Evolutionary conservation across 1,140 invertebrate species (phyloP).

Genomic region (Caerostris extrusa): DNA sequence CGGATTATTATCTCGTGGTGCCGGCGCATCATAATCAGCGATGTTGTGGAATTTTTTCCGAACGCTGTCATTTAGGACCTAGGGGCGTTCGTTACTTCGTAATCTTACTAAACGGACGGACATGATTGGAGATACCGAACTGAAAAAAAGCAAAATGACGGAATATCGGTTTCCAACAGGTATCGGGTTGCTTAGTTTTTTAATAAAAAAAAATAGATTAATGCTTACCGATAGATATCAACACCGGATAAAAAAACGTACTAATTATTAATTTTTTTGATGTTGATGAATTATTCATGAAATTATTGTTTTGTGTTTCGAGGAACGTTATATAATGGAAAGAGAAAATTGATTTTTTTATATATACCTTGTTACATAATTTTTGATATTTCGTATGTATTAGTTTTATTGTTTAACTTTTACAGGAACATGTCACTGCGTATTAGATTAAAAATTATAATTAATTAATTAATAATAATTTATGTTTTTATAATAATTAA

Average conservation of each 20-base stretch:
- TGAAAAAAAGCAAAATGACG: conserved; percentile 10
- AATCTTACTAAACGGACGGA: not conserved
- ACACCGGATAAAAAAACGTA: not conserved
- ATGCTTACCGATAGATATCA: not conserved
- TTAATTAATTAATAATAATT: no score
- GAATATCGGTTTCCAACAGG: conserved; percentile 13
- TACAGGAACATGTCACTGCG: no score
- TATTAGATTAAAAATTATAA: no score
- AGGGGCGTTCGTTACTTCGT: not conserved
- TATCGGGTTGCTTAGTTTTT: not conserved
- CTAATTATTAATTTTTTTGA: no score
- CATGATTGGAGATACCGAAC: not conserved
- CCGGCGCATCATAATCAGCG: conserved; percentile 37
- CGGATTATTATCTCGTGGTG: conserved; percentile 26
- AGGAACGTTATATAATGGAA: no score
- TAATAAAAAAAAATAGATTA: not conserved
- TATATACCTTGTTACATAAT: no score
- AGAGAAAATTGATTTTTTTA: no score
- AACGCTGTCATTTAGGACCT: conserved; percentile 32
- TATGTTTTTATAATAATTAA: no score
- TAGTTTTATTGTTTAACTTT: no score
- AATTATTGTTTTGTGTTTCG: no score
- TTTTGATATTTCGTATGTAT: no score
- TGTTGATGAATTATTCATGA: no score
- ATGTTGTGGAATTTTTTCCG: conserved; percentile 9